Base-by-base conservation (phyloP, 1,140 invertebrate genomes). In the Anastrepha ludens region DNA sequence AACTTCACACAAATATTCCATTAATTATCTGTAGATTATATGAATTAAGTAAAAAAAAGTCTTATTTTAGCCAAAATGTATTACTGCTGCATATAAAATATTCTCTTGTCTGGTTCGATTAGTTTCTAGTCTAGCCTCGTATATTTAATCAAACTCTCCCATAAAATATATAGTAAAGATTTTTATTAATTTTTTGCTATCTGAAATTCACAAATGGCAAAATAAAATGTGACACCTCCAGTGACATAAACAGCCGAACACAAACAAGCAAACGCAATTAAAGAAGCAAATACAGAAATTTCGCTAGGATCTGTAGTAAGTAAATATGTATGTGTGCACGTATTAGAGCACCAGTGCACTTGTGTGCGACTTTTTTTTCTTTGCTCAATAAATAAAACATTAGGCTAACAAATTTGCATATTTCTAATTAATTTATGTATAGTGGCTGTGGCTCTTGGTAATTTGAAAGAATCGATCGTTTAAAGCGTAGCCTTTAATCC, bases 401-500 rank as follows among this genome's bases (percentile, higher is more conserved):
- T 4, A 13, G 15, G 15, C 11, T 13, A 62, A 62, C 5, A 62
- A 17, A 74, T 74, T 47, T 44, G 17, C 39, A 74, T 74, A 44
- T 17, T 44, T 41, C 39, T 70, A 41, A 70, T 47, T 70, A 15
- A 70, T 70, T 70, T 70, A 70, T 70, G 67, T 70, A 70, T 70
- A 44, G 67, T 15, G 67, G 17, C 39, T 74, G 39, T 74, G 50
- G 50, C 50, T 55, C 4, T 39, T 39, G 64, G 13, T 8, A 13
- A 67, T 67, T 67, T 3, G 67, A 15, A 55, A 55, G 50, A 44
- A 74, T 74, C 44, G 41, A 44, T 47, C 15, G 15, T 74, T 62
- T 67, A 39, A 67, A 67, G 29, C n/a, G 17, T 39, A 29, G 39
- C 29, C 11, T 74, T 74, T 47, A 47, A 74, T 74, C 13, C 41